Conservation (phyloP, 1,140 invertebrate species). For the Zelostemma sp. region DNA sequence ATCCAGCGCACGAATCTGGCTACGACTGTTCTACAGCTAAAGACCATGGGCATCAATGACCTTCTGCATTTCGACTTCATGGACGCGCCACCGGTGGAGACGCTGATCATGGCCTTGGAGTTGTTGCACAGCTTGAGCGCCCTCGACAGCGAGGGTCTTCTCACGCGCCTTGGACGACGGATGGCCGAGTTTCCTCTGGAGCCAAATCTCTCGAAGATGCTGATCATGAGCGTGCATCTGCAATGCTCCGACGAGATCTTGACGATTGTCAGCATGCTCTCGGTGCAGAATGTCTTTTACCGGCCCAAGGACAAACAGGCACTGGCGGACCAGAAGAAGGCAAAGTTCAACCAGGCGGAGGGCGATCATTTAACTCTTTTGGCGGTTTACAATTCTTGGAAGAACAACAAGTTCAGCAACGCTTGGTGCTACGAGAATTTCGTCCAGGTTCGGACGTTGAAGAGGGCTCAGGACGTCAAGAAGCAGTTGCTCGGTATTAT, state of each 20-base stretch:
- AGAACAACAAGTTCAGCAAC: conserved; percentile 98
- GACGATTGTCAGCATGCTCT: conserved; percentile 99
- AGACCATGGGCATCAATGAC: conserved; percentile 99
- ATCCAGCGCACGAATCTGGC: conserved; percentile 99
- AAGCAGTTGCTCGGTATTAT: conserved; percentile 98
- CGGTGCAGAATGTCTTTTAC: conserved; percentile 99
- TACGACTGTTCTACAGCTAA: conserved; percentile 93
- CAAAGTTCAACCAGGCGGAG: conserved; percentile 98
- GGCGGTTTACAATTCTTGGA: conserved; percentile 99
- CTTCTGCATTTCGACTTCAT: conserved; percentile 99
- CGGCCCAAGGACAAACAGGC: conserved; percentile 97
- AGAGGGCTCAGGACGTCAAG: conserved; percentile 97
- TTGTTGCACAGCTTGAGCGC: conserved; percentile 97
- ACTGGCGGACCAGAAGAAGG: conserved; percentile 98
- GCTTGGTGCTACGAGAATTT: conserved; percentile 99
- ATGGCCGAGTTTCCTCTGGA: conserved; percentile 99
- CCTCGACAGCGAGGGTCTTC: conserved; percentile 95
- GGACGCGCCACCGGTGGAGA: conserved; percentile 98
- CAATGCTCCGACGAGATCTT: conserved; percentile 98
- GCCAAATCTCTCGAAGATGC: conserved; percentile 97
- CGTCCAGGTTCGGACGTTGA: conserved; percentile 96
- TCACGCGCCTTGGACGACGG: conserved; percentile 92
- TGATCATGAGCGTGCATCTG: conserved; percentile 99
- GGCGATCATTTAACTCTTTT: conserved; percentile 98
- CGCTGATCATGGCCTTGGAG: conserved; percentile 97